Evolutionary conservation across 53 echinoderm and acorn worm genomes (phyloP), one percentile per base, ranked within the genome.

Genomic region (Holothuria scabra): DNA sequence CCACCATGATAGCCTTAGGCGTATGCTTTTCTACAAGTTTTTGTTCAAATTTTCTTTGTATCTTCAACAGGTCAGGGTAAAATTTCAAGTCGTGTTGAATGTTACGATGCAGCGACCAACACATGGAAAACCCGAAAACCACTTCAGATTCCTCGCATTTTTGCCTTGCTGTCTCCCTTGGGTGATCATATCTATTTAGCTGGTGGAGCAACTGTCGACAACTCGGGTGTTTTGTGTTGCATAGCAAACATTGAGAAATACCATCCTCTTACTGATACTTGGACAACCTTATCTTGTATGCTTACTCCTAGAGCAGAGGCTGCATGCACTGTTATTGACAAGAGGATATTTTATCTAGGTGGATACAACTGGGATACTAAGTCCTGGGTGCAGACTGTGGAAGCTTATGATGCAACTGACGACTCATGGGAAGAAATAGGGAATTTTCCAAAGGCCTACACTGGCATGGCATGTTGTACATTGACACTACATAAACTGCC

Each of bases 291-390:
- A 25, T 61, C 86, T 1, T 24, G 62, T 8, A 88, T 95, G 91
- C 23, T 48, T 12, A 88, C 87, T 34, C 93, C 96, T 13, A 76
- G 96, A 0, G 96, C 96, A 25, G 96, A 96, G 58, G 88, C 90
- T 11, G 86, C 93, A 2, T 76, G 90, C 55, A 85, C 91, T 52
- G 92, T 93, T 9, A 81, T 91, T 2, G 88, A 90, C 21, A 85
- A 81, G 58, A 74, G 68, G 35, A 96, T 96, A 83, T 92, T 92
- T 70, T 66, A 91, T 8, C 23, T 96, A 6, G 96, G 96, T 44
- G 96, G 96, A 29, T 96, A 96, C 65, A 94, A 87, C 85, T 96
- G 96, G 96, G 96, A 96, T 56, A 71, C 58, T n/a, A 89, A 92
- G 79, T 59, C 85, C 11, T 96, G 93, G 90, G 84, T 96, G 23